Evolutionary conservation across 2,888 invertebrate species (phyloP).

Genomic region (Zaprionus bogoriensis): DNA sequence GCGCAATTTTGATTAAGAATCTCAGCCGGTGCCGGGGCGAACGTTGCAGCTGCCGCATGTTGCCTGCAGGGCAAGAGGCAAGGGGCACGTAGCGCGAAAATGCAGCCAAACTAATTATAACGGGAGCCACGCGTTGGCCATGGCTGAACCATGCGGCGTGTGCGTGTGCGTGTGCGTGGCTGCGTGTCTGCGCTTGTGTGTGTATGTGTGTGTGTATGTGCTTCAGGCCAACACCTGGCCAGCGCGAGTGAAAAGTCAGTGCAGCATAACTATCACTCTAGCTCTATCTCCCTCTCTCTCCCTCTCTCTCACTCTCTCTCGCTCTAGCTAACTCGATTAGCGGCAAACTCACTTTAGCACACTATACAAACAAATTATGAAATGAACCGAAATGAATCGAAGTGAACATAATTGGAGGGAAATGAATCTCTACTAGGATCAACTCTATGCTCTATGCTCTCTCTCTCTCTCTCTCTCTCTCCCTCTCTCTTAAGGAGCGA

Average conservation of each 20-base stretch:
- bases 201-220: background rate
- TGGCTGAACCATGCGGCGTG: constrained; percentile 10
- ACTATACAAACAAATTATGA: background rate
- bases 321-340: constrained; percentile 9
- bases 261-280: background rate
- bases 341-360: background rate
- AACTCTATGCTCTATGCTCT: background rate
- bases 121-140: constrained; percentile 6
- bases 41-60: constrained; percentile 17
- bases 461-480: no score
- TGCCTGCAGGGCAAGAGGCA: no score
- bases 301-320: background rate
- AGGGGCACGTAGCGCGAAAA: constrained; percentile 28
- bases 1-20: constrained; percentile 49
- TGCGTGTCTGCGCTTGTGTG: background rate
- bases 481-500: no score
- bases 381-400: background rate
- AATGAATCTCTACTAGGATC: background rate
- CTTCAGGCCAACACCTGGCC: constrained; percentile 28
- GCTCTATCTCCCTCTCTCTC: background rate
- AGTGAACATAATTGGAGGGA: no score
- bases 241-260: constrained; percentile 16
- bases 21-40: constrained; percentile 2
- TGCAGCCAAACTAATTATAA: constrained; percentile 53
- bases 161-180: background rate